phyloP scores from a whole-genome alignment of 2,113 vertebrate species.

The Varanus salvator region DNA sequence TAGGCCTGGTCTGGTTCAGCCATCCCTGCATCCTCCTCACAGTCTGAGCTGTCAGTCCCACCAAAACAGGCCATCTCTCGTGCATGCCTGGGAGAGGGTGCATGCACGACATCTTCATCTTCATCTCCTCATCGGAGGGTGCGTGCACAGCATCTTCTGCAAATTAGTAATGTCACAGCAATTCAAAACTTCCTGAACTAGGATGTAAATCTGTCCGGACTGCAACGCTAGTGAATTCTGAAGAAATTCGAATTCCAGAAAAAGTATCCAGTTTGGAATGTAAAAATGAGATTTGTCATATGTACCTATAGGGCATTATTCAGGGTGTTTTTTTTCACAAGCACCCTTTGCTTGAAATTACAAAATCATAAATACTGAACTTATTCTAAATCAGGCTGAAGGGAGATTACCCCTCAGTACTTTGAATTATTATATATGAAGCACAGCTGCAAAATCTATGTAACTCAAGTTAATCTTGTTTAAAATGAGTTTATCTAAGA shows the following conservation, averaged over 20 bases:
- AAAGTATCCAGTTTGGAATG: not conserved
- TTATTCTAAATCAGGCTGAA: not conserved
- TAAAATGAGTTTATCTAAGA: not conserved
- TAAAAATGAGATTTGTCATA: not conserved
- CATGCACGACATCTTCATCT: no score
- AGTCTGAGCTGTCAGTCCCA: no score
- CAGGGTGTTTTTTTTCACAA: not conserved
- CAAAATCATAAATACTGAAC: not conserved
- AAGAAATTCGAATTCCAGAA: not conserved
- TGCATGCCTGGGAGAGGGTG: no score
- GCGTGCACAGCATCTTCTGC: no score
- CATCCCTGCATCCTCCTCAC: no score
- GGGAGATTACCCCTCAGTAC: not conserved
- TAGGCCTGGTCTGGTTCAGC: no score
- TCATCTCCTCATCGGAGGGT: no score
- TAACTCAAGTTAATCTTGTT: not conserved
- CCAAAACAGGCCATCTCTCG: no score
- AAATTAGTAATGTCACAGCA: no score
- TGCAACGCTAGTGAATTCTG: not conserved
- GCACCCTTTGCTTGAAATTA: not conserved
- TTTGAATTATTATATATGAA: not conserved
- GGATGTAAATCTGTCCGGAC: not conserved
- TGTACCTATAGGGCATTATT: not conserved
- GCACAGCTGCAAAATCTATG: not conserved
- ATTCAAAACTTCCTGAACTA: not conserved